A percentile compares a stretch with the other conserved stretches of the same genome.
Conservation (phyloP, 2,888 invertebrate species). For the Nebria brevicollis region DNA sequence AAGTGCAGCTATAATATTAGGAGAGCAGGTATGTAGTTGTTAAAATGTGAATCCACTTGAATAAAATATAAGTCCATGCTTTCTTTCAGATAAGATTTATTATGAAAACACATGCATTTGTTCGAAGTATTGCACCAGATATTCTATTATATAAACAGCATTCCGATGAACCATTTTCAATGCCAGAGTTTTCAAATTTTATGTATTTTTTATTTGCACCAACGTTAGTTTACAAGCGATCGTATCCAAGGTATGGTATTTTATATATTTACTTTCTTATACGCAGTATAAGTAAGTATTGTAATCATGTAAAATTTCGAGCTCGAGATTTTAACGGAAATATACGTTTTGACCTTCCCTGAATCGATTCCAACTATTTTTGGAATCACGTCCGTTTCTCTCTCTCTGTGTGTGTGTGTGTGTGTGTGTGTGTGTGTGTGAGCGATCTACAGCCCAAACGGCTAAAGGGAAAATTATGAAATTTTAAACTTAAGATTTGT, state of each 20-base stretch:
- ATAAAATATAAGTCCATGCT: conserved; percentile 52
- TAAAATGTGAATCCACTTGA: conserved; percentile 3
- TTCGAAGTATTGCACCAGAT: conserved; percentile 75
- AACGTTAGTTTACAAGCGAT: conserved; percentile 84
- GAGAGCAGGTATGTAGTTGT: conserved; percentile 68
- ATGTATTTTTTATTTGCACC: conserved; percentile 90
- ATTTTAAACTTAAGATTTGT: no score
- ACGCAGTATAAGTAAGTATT: no score
- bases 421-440: no score
- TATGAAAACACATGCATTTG: conserved; percentile 90
- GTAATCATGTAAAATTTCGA: no score
- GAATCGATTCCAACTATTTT: no score
- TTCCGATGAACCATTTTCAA: conserved; percentile 56
- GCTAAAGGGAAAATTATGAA: no score
- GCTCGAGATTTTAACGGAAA: no score
- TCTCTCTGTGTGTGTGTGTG: no score
- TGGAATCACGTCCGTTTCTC: no score
- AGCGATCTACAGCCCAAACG: no score
- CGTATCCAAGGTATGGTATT: conserved; percentile 78
- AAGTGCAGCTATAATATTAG: conserved; percentile 66
- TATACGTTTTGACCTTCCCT: no score
- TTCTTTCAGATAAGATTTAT: conserved; percentile 73
- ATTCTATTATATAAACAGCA: conserved; percentile 67
- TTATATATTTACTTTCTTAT: no score
- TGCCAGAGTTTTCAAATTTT: conserved; percentile 77